Percentiles rank a stretch among this genome's conserved stretches.
phyloP scores from a whole-genome alignment of 1,140 invertebrate species.

The Macrotrachela quadricornifera region DNA sequence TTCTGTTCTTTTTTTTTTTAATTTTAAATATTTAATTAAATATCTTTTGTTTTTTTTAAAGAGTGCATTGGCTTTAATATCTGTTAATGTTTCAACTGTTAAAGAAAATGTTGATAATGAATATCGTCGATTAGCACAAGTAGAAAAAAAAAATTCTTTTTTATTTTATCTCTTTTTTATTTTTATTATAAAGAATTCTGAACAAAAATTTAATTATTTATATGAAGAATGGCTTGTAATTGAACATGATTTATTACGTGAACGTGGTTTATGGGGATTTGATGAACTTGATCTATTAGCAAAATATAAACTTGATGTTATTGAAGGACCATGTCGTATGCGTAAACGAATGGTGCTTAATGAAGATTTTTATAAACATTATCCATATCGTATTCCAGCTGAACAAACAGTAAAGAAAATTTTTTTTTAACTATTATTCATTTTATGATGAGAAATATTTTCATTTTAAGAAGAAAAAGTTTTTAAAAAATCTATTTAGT shows the following conservation, averaged over 20 bases:
- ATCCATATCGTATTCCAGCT: slow-evolving; percentile 70
- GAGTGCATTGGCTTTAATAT: too few species aligned
- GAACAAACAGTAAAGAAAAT: slow-evolving; percentile 26
- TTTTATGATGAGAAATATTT: too few species aligned
- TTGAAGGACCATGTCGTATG: slow-evolving; percentile 89
- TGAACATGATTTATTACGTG: slow-evolving; percentile 72
- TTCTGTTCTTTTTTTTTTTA: too few species aligned
- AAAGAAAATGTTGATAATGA: too few species aligned
- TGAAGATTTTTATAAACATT: slow-evolving; percentile 76
- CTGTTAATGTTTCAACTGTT: too few species aligned
- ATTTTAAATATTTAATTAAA: too few species aligned
- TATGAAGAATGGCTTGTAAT: slow-evolving; percentile 61
- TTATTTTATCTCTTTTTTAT: neutral
- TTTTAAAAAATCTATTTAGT: too few species aligned
- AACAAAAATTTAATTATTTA: slow-evolving; percentile 3
- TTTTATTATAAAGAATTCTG: neutral
- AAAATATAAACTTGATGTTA: slow-evolving; percentile 92
- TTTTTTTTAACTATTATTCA: too few species aligned
- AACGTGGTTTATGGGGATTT: slow-evolving; percentile 84
- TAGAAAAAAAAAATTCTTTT: neutral
- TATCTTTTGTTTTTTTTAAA: too few species aligned
- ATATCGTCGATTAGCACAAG: neutral
- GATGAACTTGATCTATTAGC: slow-evolving; percentile 47
- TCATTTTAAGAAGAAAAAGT: too few species aligned
- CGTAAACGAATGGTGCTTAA: slow-evolving; percentile 85